Conservation (phyloP, 1,140 invertebrate species). For the Gonatopus flavifemur region DNA sequence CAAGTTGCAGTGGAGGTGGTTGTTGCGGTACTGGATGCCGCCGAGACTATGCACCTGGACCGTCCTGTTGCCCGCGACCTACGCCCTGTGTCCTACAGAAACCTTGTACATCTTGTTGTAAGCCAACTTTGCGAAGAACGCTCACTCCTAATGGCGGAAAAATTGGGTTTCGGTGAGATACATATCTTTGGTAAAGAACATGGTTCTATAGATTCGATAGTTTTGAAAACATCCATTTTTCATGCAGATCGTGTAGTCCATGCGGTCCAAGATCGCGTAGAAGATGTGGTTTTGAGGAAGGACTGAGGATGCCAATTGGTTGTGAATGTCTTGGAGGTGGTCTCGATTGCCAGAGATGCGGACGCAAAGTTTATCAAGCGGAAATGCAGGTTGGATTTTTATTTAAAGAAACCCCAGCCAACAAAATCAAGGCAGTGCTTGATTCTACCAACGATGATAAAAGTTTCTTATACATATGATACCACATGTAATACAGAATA, state of each 20-base stretch:
- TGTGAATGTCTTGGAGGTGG: conserved; percentile 47
- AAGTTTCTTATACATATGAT: no score
- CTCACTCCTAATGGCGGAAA: conserved; percentile 8
- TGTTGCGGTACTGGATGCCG: conserved; percentile 36
- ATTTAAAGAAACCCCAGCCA: no score
- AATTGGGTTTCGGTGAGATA: not conserved
- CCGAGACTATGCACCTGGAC: conserved; percentile 23
- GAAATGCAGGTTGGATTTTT: conserved; percentile 54
- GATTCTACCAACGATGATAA: no score
- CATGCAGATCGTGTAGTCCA: conserved; percentile 22
- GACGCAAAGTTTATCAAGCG: conserved; percentile 47
- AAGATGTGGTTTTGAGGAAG: conserved; percentile 2
- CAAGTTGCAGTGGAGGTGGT: conserved; percentile 34
- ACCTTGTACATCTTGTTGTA: conserved; percentile 24
- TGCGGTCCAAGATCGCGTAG: conserved; percentile 5
- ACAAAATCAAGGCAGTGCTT: no score
- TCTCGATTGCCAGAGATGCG: conserved; percentile 45
- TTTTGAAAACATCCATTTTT: no score
- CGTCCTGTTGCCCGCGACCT: conserved; percentile 23
- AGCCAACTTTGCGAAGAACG: conserved; percentile 9
- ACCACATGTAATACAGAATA: no score
- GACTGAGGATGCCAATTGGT: conserved; percentile 22
- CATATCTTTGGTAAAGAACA: no score
- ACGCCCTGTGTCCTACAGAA: conserved; percentile 31
- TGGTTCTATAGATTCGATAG: conserved; percentile 10